Base-by-base conservation (phyloP, 2,888 invertebrate genomes). In the Lithophane ornitopus region DNA sequence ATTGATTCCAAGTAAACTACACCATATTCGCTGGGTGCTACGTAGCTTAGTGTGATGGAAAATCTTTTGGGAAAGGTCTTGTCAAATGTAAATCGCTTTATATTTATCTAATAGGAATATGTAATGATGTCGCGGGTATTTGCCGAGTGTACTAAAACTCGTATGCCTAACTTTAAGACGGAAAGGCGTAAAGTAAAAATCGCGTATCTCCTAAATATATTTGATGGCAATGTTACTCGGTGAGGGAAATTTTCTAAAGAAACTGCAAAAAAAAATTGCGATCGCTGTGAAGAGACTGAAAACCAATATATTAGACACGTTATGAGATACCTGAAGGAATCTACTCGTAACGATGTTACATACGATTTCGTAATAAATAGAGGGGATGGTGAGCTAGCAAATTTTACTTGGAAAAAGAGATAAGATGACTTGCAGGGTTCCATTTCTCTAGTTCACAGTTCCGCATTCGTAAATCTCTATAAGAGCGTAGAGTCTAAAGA, bases 331-430 rank as follows among this genome's bases (percentile, higher is more conserved):
- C 80, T 95, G 2, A 82, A 81, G 22, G 85, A 85, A 12, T 59
- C 65, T 19, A 69, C 76, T 49, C 78, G 80, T 44, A 66, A 82
- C 9, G 80, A 87, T n/a, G 94, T 86, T 85, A 68, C 80, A 8
- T 91, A 90, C 63, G 90, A 92, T 34, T 91, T 94, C 70, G 78
- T 52, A 0, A 12, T 73, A 14, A 54, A 62, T 14, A 28, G 71
- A 56, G 87, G 85, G 39, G 87, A 90, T 67, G 71, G 44, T 0
- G 85, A 85, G 26, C 62, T 81, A 4, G 92, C 92, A 0, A 89
- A 74, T 26, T 95, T 95, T 79, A 88, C 77, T 68, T 95, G 95
- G 95, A 93, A 92, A 76, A 95, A 90, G 76, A 89, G 78, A 71
- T 93, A 89, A 69, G 87, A 91, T 44, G 91, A 7, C 89, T 46